These are phyloP conservation scores for Synergus japonicus DNA, from an alignment of 2,888 invertebrate species.

Conservation along the genomic window DNA sequence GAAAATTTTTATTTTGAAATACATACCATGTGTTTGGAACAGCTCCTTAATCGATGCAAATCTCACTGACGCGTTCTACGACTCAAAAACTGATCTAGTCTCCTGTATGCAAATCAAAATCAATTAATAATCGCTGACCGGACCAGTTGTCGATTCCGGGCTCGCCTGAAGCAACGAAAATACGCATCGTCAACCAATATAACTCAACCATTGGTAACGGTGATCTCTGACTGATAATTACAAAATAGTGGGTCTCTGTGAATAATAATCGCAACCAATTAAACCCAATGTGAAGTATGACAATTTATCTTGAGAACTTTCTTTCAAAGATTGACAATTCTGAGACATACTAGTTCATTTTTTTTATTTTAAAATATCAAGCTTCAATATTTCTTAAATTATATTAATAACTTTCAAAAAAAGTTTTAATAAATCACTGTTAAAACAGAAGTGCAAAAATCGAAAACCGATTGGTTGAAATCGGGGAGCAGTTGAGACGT, in stretches of 20 bases:
- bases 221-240: neutral
- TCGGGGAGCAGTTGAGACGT: neutral
- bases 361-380: neutral
- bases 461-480: neutral
- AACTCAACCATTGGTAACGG: neutral
- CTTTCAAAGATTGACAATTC: neutral
- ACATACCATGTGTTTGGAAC: neutral
- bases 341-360: neutral
- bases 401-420: neutral
- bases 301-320: neutral
- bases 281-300: neutral
- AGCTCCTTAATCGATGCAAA: neutral
- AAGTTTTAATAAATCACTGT: neutral
- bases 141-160: neutral
- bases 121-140: neutral
- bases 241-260: neutral
- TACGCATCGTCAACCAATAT: neutral
- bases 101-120: neutral
- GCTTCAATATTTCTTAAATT: neutral
- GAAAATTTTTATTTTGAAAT: neutral
- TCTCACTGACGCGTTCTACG: neutral
- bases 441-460: neutral
- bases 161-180: neutral
- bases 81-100: neutral
- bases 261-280: neutral